Percentiles rank a stretch among this genome's conserved stretches.
Evolutionary conservation across 2,113 vertebrate genomes (phyloP).

Genomic region (Archilochus colubris): DNA sequence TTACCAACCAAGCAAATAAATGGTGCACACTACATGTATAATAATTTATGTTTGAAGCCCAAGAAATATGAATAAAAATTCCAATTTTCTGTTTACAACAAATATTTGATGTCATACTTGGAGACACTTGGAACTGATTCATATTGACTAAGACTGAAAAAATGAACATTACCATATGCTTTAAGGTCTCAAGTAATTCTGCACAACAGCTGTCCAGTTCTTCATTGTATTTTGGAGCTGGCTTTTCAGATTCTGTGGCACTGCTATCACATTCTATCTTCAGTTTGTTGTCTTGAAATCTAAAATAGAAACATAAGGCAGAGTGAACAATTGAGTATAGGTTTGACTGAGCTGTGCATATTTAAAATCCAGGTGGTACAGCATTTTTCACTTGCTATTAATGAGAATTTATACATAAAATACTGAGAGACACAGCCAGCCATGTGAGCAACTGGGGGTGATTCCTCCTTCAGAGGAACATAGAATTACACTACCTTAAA

Average conservation of each 20-base stretch:
- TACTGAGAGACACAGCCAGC: not conserved
- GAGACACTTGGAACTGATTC: not conserved
- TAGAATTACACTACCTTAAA: not conserved
- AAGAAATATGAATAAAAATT: not conserved
- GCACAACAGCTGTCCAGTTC: conserved; percentile 82
- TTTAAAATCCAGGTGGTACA: not conserved
- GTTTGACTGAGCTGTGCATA: not conserved
- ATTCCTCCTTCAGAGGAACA: not conserved
- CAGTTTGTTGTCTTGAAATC: conserved; percentile 67
- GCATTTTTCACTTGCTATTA: not conserved
- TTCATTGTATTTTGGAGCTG: conserved; percentile 27
- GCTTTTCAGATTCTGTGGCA: not conserved
- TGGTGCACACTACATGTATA: not conserved
- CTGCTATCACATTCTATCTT: conserved; percentile 49
- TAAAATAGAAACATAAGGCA: conserved; percentile 29
- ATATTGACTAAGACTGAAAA: not conserved
- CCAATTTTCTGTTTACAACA: not conserved
- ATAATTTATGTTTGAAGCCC: not conserved
- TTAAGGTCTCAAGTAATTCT: conserved; percentile 78
- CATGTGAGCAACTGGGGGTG: not conserved
- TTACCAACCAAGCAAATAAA: not conserved
- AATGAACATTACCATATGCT: conserved; percentile 80
- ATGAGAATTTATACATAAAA: not conserved
- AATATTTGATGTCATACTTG: not conserved
- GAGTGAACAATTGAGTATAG: not conserved